Percentiles rank a stretch among this genome's conserved stretches.
These are phyloP conservation scores for Cheirogaleus major DNA, from an alignment of 2,797 vertebrate genomes.

Conservation along the genomic window DNA sequence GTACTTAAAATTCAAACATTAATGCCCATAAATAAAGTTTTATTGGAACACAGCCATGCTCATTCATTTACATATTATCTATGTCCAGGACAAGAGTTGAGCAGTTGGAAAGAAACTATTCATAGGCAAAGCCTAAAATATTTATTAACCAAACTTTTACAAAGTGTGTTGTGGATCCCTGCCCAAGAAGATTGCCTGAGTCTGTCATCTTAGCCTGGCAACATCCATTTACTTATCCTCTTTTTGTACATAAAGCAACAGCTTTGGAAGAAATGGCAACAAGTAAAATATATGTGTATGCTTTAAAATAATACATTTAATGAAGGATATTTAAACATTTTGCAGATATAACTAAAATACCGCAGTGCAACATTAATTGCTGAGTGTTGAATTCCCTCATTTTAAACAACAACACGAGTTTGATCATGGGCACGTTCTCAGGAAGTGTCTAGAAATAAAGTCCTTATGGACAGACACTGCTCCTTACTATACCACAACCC, in stretches of 20 bases:
- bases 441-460: conserved; percentile 8
- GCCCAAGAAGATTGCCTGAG: not conserved
- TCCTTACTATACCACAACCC: not conserved
- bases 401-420: not conserved
- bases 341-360: not conserved
- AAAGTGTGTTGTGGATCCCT: not conserved
- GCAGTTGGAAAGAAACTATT: not conserved
- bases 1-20: not conserved
- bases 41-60: not conserved
- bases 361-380: not conserved
- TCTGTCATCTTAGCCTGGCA: not conserved
- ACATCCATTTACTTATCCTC: not conserved
- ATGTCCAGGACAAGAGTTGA: not conserved
- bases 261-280: not conserved
- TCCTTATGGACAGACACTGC: not conserved
- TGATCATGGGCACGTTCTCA: not conserved
- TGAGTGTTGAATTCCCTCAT: not conserved
- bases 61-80: not conserved
- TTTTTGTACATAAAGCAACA: conserved; percentile 3
- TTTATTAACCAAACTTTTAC: not conserved
- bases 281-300: not conserved
- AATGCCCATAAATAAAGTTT: not conserved
- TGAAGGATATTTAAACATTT: conserved; percentile 23
- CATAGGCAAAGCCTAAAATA: not conserved
- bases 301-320: not conserved